phyloP scores from a whole-genome alignment of 2,888 invertebrate genomes.

The Hymenopus coronatus region DNA sequence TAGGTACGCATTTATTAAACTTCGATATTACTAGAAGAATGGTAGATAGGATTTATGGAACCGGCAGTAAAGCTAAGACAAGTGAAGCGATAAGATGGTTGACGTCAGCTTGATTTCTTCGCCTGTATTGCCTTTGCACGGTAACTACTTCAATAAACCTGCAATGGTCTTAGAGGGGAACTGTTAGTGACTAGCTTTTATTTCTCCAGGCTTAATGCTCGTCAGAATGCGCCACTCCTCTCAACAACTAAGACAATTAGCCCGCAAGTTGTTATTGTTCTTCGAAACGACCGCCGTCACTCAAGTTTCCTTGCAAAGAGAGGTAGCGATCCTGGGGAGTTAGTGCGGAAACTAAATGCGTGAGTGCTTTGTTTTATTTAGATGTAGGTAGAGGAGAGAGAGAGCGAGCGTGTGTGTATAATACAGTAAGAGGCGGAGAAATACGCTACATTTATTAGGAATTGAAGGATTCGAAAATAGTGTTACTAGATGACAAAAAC shows the following conservation, averaged over 20 bases:
- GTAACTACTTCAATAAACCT: not conserved
- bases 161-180: not conserved
- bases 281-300: not conserved
- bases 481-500: too few relatives aligned
- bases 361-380: not conserved
- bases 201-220: not conserved
- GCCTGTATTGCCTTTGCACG: not conserved
- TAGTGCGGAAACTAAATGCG: not conserved
- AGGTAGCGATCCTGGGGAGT: not conserved
- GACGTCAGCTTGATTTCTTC: not conserved
- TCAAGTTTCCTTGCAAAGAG: too few relatives aligned
- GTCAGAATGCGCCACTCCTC: not conserved
- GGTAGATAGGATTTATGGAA: too few relatives aligned
- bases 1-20: too few relatives aligned
- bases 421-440: too few relatives aligned
- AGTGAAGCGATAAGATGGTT: not conserved
- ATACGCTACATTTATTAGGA: too few relatives aligned
- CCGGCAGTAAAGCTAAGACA: too few relatives aligned
- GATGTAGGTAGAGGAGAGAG: not conserved
- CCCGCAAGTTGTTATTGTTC: not conserved
- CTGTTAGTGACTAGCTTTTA: not conserved
- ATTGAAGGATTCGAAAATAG: too few relatives aligned
- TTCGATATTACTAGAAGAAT: too few relatives aligned
- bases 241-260: not conserved
- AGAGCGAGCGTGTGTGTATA: too few relatives aligned